These are phyloP conservation scores for Synergus itoensis DNA, from an alignment of 2,888 invertebrate species.

Conservation along the genomic window DNA sequence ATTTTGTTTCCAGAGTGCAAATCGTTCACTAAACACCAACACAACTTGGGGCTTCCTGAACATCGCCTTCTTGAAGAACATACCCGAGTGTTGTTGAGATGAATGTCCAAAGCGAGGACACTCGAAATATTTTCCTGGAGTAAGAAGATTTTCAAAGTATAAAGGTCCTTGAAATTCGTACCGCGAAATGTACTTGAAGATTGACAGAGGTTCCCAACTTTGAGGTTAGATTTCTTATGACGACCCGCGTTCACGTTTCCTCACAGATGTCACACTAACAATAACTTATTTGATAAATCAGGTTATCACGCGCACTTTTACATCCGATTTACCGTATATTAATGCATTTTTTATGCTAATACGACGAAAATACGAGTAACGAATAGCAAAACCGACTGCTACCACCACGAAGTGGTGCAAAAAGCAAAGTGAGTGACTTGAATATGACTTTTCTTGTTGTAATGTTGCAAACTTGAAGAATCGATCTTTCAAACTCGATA, in stretches of 20 bases:
- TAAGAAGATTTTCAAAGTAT: not conserved
- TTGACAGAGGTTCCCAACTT: constrained; percentile 54
- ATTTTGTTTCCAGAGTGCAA: constrained; percentile 69
- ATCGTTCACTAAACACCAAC: constrained; percentile 66
- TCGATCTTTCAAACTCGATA: not conserved
- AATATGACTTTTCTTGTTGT: no score
- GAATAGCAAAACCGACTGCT: constrained; percentile 25
- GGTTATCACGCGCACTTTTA: not conserved
- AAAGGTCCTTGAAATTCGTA: constrained; percentile 43
- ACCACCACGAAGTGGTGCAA: not conserved
- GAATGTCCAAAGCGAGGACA: constrained; percentile 30
- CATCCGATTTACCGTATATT: not conserved
- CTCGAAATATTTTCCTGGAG: not conserved
- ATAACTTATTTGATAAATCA: not conserved
- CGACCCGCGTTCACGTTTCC: not conserved
- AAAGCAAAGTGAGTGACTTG: no score
- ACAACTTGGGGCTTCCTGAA: constrained; percentile 56
- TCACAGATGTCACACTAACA: constrained; percentile 42
- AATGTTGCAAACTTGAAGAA: not conserved
- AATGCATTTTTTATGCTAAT: constrained; percentile 8
- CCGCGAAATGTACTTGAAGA: constrained; percentile 46
- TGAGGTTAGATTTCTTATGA: constrained; percentile 58
- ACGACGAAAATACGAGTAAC: not conserved
- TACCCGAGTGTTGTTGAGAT: constrained; percentile 51
- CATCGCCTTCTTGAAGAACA: constrained; percentile 62